Evolutionary conservation across 2,113 vertebrate genomes (phyloP).

Genomic region (Neodon shergylaensis): DNA sequence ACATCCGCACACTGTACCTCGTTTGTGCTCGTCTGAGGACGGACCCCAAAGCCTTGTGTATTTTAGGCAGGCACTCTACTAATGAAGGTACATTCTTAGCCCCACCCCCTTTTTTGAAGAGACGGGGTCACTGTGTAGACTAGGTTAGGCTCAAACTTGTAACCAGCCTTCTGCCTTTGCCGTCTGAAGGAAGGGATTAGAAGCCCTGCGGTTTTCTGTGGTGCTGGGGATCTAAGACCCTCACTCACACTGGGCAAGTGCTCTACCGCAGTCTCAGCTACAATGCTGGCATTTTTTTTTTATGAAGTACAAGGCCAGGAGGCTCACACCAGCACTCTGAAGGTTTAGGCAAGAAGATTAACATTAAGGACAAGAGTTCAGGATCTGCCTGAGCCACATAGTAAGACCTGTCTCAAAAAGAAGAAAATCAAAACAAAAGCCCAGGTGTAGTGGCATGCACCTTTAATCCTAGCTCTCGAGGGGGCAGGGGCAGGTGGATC

Average conservation of each 20-base stretch:
- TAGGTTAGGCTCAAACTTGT: neutral
- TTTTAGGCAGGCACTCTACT: neutral
- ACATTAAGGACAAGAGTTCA: neutral
- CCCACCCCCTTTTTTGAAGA: neutral
- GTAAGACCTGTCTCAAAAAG: neutral
- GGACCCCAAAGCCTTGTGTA: neutral
- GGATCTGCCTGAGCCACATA: neutral
- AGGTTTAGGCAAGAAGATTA: neutral
- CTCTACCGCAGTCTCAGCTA: neutral
- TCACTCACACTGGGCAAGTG: neutral
- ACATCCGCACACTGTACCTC: rapidly evolving
- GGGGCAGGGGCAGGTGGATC: neutral
- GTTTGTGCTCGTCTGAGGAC: too few species aligned
- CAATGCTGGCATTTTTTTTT: neutral
- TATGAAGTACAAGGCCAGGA: neutral
- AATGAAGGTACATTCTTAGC: neutral
- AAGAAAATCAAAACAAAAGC: neutral
- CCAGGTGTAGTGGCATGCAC: neutral
- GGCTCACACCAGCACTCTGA: neutral
- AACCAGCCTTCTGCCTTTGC: neutral
- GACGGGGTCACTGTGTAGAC: neutral
- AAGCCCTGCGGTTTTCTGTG: neutral
- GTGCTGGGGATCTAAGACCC: neutral
- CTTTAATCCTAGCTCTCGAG: neutral
- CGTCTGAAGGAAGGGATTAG: neutral